Evolutionary conservation across 2,888 invertebrate genomes (phyloP).

Genomic region (Eupithecia tripunctaria): DNA sequence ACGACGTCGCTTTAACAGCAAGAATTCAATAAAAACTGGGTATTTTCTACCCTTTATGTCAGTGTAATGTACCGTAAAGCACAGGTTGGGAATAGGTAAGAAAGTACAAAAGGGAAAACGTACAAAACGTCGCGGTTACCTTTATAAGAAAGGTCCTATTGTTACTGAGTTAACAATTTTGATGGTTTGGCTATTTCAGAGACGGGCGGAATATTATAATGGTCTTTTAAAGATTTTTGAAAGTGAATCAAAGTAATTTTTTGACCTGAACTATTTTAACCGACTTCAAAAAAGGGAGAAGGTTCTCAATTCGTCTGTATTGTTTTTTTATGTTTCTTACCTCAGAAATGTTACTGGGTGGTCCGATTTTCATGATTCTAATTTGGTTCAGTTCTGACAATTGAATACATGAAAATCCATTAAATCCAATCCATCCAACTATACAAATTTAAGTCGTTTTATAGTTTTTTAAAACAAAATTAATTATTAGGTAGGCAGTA

Average conservation of each 20-base stretch:
- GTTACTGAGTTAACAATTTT: conserved; percentile 32
- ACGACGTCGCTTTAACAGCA: conserved; percentile 24
- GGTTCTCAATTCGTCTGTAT: too few relatives aligned
- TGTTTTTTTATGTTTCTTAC: too few relatives aligned
- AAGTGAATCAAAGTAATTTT: not conserved
- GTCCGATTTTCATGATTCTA: too few relatives aligned
- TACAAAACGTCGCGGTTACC: conserved; percentile 40
- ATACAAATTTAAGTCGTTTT: too few relatives aligned
- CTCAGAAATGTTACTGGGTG: too few relatives aligned
- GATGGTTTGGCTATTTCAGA: conserved; percentile 26
- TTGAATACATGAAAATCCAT: too few relatives aligned
- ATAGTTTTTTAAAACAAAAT: too few relatives aligned
- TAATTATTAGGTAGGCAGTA: not conserved
- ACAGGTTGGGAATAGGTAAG: conserved; percentile 43
- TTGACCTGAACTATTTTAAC: not conserved
- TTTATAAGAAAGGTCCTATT: conserved; percentile 35
- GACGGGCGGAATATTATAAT: conserved; percentile 15
- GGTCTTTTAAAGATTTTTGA: conserved; percentile 4
- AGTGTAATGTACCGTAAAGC: conserved; percentile 48
- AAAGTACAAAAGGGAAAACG: conserved; percentile 40
- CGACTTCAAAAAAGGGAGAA: too few relatives aligned
- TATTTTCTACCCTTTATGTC: conserved; percentile 42
- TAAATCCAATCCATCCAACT: too few relatives aligned
- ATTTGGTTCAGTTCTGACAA: too few relatives aligned
- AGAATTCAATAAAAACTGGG: conserved; percentile 42